Conservation (phyloP, 2,888 invertebrate genomes). For the Philonicus albiceps region DNA sequence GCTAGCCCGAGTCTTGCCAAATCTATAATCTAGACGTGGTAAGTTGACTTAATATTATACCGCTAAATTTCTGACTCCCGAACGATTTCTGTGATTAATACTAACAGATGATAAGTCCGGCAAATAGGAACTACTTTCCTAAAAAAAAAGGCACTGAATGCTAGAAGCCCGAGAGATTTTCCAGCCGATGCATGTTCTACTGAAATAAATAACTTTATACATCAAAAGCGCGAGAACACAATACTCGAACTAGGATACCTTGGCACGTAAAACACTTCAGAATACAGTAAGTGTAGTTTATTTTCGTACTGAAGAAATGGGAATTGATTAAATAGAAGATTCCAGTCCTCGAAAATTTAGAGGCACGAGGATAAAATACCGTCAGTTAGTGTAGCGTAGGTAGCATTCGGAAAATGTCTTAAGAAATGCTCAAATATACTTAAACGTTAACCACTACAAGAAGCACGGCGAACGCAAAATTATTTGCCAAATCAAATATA, state of each 20-base stretch:
- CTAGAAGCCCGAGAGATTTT: not conserved
- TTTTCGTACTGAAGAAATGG: not conserved
- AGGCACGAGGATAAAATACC: not conserved
- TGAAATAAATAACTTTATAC: constrained; percentile 22
- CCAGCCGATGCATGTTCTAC: constrained; percentile 16
- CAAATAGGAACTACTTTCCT: not conserved
- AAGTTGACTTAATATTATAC: not conserved
- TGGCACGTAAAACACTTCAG: not conserved
- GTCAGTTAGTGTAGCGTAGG: not conserved
- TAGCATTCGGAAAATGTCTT: not conserved
- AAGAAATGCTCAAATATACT: constrained; percentile 28
- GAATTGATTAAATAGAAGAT: not conserved
- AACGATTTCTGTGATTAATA: not conserved
- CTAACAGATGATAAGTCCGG: not conserved
- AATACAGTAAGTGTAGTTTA: not conserved
- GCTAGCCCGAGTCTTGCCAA: not conserved
- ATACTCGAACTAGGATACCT: not conserved
- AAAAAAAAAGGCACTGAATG: not conserved
- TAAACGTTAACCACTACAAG: not conserved
- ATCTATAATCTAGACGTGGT: not conserved
- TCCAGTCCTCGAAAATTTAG: constrained; percentile 5
- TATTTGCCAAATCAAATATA: constrained; percentile 11
- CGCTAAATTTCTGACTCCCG: not conserved
- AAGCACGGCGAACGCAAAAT: constrained; percentile 13
- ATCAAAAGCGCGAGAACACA: constrained; percentile 18